Base-by-base conservation (phyloP, 2,888 invertebrate species). In the Drosophila mimica region DNA sequence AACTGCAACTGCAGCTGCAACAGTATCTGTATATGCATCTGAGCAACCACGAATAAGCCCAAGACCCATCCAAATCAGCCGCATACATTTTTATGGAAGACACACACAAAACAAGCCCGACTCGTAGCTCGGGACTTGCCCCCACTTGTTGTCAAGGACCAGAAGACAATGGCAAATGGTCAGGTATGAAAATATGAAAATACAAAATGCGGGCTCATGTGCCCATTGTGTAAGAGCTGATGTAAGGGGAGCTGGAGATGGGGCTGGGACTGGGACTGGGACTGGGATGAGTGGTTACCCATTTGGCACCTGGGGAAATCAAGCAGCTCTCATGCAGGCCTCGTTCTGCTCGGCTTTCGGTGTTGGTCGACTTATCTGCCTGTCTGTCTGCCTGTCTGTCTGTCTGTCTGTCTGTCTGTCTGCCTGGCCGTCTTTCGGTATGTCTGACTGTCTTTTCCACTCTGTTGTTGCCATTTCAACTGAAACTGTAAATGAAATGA, bases 251-350 rank as follows among this genome's bases (percentile, higher is more conserved):
- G 31, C 25, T 46, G 54, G 33, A 20, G 20, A 6, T 1, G n/a
- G n/a, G n/a, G 4, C 43, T 11, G 11, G 43, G 17, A n/a, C n/a
- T n/a, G n/a, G n/a, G 36, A 3, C 36, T 30, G 25, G 30, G 1
- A 15, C 33, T 38, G 51, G 40, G 17, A 28, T 52, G 43, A 25
- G 49, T 34, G 58, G 76, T 56, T 75, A 63, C 80, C 68, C 69
- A 80, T 79, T 71, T 77, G 89, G 79, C 88, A 88, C 81, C 88
- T 85, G 88, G 87, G 85, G 87, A 89, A 87, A 87, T 87, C 88
- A 87, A 70, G 89, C 70, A 73, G 78, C 70, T 87, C 80, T 57
- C 70, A 73, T 76, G 76, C 88, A 78, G 73, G 78, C 89, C 70
- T 70, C 57, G 60, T 60, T 68, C 70, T 48, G 49, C 48, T 43